phyloP scores from a whole-genome alignment of 2,113 vertebrate species.

The Mixornis gularis region DNA sequence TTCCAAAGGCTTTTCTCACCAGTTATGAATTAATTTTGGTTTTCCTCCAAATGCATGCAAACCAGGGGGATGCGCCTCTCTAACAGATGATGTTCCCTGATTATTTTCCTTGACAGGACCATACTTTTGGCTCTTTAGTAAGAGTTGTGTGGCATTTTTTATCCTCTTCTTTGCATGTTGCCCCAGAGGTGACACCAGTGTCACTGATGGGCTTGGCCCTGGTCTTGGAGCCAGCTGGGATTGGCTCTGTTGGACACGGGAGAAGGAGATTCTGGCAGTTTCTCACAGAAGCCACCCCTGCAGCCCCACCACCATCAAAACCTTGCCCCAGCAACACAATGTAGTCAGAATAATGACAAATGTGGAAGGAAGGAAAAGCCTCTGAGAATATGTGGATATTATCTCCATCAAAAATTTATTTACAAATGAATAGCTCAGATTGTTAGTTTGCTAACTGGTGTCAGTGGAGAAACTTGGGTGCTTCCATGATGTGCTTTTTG shows the following conservation, averaged over 20 bases:
- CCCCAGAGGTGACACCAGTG: background rate
- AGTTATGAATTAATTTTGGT: background rate
- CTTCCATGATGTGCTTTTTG: background rate
- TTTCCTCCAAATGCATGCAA: background rate
- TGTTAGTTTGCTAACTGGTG: background rate
- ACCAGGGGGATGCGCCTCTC: background rate
- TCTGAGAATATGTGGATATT: background rate
- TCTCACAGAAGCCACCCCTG: background rate
- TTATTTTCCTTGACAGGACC: background rate
- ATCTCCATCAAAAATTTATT: background rate
- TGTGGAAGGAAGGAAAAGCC: background rate
- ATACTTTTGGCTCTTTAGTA: background rate
- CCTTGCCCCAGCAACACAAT: no score
- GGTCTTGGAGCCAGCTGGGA: background rate
- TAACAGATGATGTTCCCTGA: background rate
- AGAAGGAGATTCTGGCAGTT: background rate
- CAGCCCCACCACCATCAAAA: background rate
- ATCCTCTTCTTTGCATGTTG: background rate
- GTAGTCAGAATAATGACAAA: background rate
- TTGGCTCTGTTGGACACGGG: background rate
- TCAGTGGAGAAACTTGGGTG: accelerated
- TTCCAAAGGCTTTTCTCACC: background rate
- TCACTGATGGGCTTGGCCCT: background rate
- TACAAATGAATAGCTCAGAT: background rate
- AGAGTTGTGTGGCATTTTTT: background rate